Conservation (phyloP, 1,140 invertebrate species). For the Bombyx mori region DNA sequence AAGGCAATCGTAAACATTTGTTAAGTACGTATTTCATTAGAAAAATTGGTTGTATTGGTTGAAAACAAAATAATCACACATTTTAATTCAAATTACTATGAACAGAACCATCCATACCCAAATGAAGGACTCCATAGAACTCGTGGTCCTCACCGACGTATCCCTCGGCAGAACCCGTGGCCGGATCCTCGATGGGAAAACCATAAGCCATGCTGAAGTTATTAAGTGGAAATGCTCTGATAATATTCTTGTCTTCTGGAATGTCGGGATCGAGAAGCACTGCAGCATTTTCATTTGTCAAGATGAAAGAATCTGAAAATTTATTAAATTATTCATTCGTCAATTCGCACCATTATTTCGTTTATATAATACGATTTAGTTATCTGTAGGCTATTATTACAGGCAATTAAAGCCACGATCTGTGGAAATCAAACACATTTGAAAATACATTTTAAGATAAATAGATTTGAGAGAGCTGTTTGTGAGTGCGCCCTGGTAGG, state of each 20-base stretch:
- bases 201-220: slow-evolving; percentile 49
- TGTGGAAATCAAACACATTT: no score
- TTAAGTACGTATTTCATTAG: no score
- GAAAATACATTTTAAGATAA: no score
- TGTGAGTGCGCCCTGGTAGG: no score
- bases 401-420: no score
- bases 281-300: slow-evolving; percentile 23
- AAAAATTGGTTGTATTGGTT: no score
- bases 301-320: slow-evolving; percentile 24
- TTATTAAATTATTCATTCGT: neutral
- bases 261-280: slow-evolving; percentile 36
- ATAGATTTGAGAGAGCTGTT: no score
- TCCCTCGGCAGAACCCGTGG: slow-evolving; percentile 45
- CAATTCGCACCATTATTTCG: no score
- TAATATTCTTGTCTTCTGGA: slow-evolving; percentile 9
- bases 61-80: no score
- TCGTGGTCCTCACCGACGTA: slow-evolving; percentile 55
- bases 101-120: slow-evolving; percentile 20
- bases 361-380: no score
- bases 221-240: slow-evolving; percentile 15
- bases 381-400: no score
- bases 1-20: no score
- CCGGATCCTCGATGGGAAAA: slow-evolving; percentile 39
- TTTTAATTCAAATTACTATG: neutral
- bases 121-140: slow-evolving; percentile 56